Evolutionary conservation across 2,797 vertebrate genomes (phyloP).

Genomic region (Pteropus rufus): DNA sequence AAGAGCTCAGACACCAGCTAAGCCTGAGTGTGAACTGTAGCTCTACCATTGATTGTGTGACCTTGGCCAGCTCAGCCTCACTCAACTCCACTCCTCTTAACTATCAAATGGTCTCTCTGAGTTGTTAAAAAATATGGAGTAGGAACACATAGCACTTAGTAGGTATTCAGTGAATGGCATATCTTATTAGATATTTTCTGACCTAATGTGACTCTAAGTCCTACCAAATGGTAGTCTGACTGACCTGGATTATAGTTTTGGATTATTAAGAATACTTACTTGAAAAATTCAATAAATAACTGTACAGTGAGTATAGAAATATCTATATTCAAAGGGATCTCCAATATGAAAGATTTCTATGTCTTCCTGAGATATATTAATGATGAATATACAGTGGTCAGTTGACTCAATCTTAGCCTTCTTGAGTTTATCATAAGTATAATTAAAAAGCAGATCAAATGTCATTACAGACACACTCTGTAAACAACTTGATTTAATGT

Average conservation of each 20-base stretch:
- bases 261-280: neutral
- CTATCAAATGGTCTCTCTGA: neutral
- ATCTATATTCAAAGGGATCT: neutral
- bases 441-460: neutral
- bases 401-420: neutral
- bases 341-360: neutral
- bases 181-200: neutral
- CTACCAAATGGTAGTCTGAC: neutral
- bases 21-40: neutral
- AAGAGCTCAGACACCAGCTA: neutral
- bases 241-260: neutral
- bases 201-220: neutral
- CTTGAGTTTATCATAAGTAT: neutral
- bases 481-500: neutral
- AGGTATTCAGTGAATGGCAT: neutral
- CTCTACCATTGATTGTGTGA: neutral
- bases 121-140: neutral
- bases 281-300: neutral
- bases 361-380: neutral
- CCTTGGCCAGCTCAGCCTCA: neutral
- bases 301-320: neutral
- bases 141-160: neutral
- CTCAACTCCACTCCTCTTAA: neutral
- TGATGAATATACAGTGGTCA: neutral
- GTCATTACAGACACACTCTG: neutral